Conservation (phyloP, 2,888 invertebrate genomes). For the Ichneumon xanthorius region DNA sequence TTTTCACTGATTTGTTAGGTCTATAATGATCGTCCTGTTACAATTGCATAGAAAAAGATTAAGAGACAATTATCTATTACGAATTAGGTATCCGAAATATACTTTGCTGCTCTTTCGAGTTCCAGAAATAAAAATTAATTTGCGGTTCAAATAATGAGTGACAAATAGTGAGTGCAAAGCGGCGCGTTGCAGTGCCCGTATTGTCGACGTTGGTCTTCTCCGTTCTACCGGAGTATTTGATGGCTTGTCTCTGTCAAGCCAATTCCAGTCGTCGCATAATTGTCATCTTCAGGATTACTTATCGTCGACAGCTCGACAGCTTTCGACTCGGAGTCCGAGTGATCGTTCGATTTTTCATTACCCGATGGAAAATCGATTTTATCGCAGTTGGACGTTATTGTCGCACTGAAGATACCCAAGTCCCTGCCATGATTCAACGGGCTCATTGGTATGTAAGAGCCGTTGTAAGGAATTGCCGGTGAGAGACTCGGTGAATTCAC, state of each 20-base stretch:
- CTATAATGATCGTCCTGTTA: too few species aligned
- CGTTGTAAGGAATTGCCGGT: conserved; percentile 38
- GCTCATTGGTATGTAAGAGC: conserved; percentile 88
- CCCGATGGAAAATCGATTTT: conserved; percentile 86
- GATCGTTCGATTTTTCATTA: conserved; percentile 21
- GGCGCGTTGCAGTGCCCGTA: conserved; percentile 80
- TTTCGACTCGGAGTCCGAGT: conserved; percentile 78
- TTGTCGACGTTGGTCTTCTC: conserved; percentile 65
- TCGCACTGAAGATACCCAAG: conserved; percentile 86
- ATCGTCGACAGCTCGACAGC: conserved; percentile 79
- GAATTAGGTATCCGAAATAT: too few species aligned
- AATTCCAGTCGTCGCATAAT: conserved; percentile 82
- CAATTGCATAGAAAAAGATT: too few species aligned
- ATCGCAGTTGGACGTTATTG: conserved; percentile 81
- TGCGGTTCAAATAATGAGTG: conserved; percentile 59
- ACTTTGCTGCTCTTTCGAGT: too few species aligned
- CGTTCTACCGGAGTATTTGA: conserved; percentile 62
- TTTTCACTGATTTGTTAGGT: too few species aligned
- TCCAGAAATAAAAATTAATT: conserved; percentile 16
- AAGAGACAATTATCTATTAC: too few species aligned
- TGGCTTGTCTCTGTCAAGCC: conserved; percentile 75
- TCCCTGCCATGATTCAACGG: conserved; percentile 82
- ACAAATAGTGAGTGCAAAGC: too few species aligned
- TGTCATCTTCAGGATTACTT: conserved; percentile 80
- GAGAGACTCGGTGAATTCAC: conserved; percentile 83